Percentiles rank a stretch among this genome's conserved stretches.
Evolutionary conservation across 2,888 invertebrate genomes (phyloP).

Genomic region (Cerastoderma edule): DNA sequence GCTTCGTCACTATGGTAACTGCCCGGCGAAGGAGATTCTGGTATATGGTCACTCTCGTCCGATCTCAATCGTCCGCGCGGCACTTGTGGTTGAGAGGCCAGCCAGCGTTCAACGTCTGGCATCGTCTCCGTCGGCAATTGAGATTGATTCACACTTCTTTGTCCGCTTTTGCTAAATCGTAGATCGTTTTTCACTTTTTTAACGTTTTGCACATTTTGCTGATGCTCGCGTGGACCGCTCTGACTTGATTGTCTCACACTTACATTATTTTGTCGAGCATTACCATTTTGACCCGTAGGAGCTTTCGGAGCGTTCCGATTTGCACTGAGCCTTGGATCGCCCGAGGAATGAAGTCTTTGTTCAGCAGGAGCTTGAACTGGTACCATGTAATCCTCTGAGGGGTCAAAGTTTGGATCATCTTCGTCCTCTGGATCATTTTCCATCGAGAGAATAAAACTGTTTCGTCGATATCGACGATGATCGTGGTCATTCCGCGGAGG

Average conservation of each 20-base stretch:
- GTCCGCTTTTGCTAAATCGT: background rate
- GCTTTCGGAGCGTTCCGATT: no score
- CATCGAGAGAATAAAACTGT: conserved; percentile 67
- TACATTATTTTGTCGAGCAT: no score
- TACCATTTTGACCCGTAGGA: no score
- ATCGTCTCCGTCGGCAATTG: conserved; percentile 49
- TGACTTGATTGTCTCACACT: no score
- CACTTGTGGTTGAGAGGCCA: conserved; percentile 51
- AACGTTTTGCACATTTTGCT: background rate
- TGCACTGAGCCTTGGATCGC: conserved; percentile 19
- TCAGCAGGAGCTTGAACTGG: conserved; percentile 47
- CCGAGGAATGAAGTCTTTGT: conserved; percentile 46
- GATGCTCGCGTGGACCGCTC: background rate
- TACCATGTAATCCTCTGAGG: conserved; percentile 48
- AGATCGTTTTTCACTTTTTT: conserved; percentile 39
- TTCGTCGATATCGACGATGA: conserved; percentile 60
- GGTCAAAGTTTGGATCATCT: conserved; percentile 24
- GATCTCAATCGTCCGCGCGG: conserved; percentile 50
- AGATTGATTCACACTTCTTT: conserved; percentile 21
- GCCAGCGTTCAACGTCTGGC: conserved; percentile 59
- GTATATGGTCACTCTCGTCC: conserved; percentile 56
- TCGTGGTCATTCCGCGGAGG: conserved; percentile 62
- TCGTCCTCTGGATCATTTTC: conserved; percentile 54
- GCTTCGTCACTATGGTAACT: conserved; percentile 75
- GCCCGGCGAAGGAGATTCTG: conserved; percentile 71